Base-by-base conservation (phyloP, 2,888 invertebrate genomes). In the Reticulitermes lucifugus region DNA sequence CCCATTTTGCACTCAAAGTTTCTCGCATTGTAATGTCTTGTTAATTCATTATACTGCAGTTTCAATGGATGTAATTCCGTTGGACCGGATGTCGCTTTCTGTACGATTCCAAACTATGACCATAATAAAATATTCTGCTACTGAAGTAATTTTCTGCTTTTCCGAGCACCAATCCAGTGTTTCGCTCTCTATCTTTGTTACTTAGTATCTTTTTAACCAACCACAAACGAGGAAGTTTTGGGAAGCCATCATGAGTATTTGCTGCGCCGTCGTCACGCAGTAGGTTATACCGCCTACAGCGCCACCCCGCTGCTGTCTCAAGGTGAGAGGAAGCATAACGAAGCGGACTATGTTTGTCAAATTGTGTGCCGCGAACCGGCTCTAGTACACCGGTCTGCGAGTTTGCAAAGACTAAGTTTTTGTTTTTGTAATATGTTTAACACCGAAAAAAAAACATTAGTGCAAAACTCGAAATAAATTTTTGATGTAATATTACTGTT, bases 81-180 rank as follows among this genome's bases (percentile, higher is more conserved):
- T 22, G 60, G 71, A 71, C 71, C 71, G 71, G 71, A 71, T 71
- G 71, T 71, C 21, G 7, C 25, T 29, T 25, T 7, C 60, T 60
- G 21, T 21, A 21, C 21, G 60, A 21, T 60, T n/a, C n/a, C 60
- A n/a, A 60, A 60, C 60, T n/a, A 60, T 60, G 18, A 60, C 25
- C 12, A 14, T 25, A 71, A 25, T 29, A 71, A 71, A 71, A 71
- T 71, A 71, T 71, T 71, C 71, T 29, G 71, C 71, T 14, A 29
- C 71, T 10, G 71, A 29, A 71, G 35, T 35, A 71, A 71, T 71
- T 71, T 71, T 71, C 71, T 71, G 71, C 71, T 71, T 71, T 71
- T 71, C 71, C 71, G 71, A 71, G 71, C 71, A 71, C 71, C 71
- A 71, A 71, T 35, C 71, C 71, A 25, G 29, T 71, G 71, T 35